Evolutionary conservation across 2,888 invertebrate genomes (phyloP), one percentile per base, ranked within the genome.

Genomic region (Drosophila paramelanica): DNA sequence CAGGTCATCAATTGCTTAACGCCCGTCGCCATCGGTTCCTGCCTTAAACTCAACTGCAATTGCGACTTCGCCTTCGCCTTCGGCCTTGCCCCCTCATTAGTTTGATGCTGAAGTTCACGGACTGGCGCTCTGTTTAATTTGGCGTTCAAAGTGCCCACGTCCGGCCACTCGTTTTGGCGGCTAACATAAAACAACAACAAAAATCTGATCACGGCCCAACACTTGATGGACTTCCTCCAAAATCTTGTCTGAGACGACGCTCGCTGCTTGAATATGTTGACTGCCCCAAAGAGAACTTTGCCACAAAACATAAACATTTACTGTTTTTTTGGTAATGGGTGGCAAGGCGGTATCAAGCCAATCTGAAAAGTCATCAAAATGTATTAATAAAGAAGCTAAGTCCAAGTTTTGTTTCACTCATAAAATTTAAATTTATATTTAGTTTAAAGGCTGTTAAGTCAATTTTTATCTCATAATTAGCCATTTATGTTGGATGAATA

Each of bases 111-210:
- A 58, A 73, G 77, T 69, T 77, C 77, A 77, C 51, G 77, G 73
- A 65, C 67, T 77, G 73, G 14, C 69, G 69, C 77, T 65, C 77
- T 62, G 78, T 80, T 86, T 86, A 82, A 83, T 86, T 85, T 85
- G 78, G 60, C 86, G 67, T 75, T 82, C 79, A 73, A 77, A 85
- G 75, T 79, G 85, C 68, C 65, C 74, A 85, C 74, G 85, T 82
- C 78, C 78, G 73, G 65, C 31, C 51, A 53, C 73, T 72, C 56
- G 43, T 31, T 43, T 25, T 58, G 53, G 38, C 43, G 42, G 56
- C 43, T 31, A 41, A 23, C 17, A 33, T 1, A 33, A 42, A 33
- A 27, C n/a, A 36, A 10, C 27, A 14, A 38, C 46, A 72, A 61
- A 75, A 71, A 67, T 81, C 81, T 68, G 82, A 82, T 81, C 85